Base-by-base conservation (phyloP, 1,140 invertebrate genomes). In the Panulirus ornatus region DNA sequence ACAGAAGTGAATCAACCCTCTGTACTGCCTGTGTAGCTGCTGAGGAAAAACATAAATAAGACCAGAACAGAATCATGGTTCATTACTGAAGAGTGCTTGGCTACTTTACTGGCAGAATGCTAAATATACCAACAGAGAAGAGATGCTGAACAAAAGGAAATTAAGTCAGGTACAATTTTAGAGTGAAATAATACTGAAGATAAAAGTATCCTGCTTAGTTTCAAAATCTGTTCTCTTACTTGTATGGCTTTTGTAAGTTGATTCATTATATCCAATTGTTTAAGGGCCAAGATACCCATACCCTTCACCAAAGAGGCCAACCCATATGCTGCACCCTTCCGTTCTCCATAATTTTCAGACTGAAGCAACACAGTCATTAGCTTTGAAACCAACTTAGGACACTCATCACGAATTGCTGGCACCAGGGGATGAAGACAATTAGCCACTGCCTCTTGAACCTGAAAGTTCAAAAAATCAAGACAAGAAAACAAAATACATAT, bases 381-480 rank as follows among this genome's bases (percentile, higher is more conserved):
- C 93, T 97, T 98, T 92, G 98, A 96, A 16, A 99, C 96, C 91
- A 99, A 96, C 51, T 95, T 95, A 0, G 97, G 96, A 8, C 98
- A 97, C 93, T 99, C 97, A 58, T 97, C 96, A 93, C 97, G 97
- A 3, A 99, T 96, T 0, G 97, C 97, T 11, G 97, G 97, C 63
- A 99, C 97, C 44, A 99, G 94, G 93, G 98, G 97, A 1, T 98
- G 98, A 58, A 99, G 94, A 93, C 99, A 99, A 93, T 99, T 98
- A 42, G 98, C 98, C 0, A 99, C 98, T 0, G 99, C 97, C 95
- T 99, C 98, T 95, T 99, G 99, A 0, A 99, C 98, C 96, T 98
- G 93, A 8, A 93, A 91, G 51, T 66, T n/a, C n/a, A n/a, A n/a
- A n/a, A n/a, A n/a, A n/a, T n/a, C n/a, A n/a, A n/a, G n/a, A n/a